Evolutionary conservation across 2,888 invertebrate species (phyloP).

Genomic region (Microdon myrmicae): DNA sequence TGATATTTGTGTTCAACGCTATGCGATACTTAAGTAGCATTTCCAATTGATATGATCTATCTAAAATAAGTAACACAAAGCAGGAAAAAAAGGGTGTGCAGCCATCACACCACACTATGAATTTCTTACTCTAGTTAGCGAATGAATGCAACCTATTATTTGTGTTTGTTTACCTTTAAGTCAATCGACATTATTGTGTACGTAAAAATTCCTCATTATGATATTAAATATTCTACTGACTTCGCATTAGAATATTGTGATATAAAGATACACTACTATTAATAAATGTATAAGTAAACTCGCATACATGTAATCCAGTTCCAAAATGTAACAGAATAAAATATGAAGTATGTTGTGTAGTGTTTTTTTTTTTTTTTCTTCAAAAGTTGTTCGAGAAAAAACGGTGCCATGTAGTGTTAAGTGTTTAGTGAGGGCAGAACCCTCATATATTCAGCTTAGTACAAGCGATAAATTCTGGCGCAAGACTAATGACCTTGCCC

Average conservation of each 20-base stretch:
- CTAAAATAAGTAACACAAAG: neutral
- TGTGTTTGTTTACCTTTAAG: too few species aligned
- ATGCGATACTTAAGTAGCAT: slow-evolving; percentile 67
- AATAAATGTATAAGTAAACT: slow-evolving; percentile 11
- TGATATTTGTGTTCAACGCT: slow-evolving; percentile 73
- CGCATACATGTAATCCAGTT: slow-evolving; percentile 16
- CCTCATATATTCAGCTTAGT: too few species aligned
- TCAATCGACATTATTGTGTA: too few species aligned
- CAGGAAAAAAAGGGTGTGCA: neutral
- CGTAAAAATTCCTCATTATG: too few species aligned
- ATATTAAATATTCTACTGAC: too few species aligned
- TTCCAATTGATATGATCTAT: slow-evolving; percentile 28
- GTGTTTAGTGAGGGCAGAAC: too few species aligned
- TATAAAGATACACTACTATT: slow-evolving; percentile 43
- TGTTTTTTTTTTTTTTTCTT: slow-evolving; percentile 1
- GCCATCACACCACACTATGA: too few species aligned
- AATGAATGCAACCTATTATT: too few species aligned
- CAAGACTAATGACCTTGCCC: too few species aligned
- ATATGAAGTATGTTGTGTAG: slow-evolving; percentile 21
- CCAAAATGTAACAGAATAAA: slow-evolving; percentile 27
- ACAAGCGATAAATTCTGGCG: too few species aligned
- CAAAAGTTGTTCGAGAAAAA: neutral
- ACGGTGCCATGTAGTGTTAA: too few species aligned
- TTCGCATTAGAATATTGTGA: slow-evolving; percentile 49
- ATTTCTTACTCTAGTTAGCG: too few species aligned